Evolutionary conservation across 2,888 invertebrate species (phyloP).

Genomic region (Lepidocyrtoides sp.): DNA sequence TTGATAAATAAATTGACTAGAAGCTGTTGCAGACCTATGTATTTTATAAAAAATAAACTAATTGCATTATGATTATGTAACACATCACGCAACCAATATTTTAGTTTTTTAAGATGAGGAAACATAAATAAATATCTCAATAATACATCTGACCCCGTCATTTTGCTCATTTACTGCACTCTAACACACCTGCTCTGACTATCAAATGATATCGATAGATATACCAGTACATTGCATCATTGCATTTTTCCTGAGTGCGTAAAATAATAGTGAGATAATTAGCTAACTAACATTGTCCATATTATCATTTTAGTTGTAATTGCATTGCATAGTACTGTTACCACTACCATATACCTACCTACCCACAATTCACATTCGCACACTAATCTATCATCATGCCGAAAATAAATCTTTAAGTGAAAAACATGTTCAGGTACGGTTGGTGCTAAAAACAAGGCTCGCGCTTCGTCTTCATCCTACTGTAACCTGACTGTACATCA

Average conservation of each 20-base stretch:
- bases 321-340: no score
- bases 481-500: neutral
- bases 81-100: neutral
- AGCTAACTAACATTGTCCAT: no score
- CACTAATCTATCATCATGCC: neutral
- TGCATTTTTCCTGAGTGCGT: neutral
- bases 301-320: no score
- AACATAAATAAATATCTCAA: neutral
- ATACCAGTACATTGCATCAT: neutral
- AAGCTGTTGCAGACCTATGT: no score
- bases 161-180: neutral
- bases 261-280: neutral
- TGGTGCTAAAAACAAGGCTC: neutral
- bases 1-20: no score
- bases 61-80: conserved; percentile 17
- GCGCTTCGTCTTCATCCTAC: neutral
- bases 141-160: conserved; percentile 15
- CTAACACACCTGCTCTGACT: neutral
- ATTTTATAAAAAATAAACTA: no score
- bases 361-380: neutral
- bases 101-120: conserved; percentile 22
- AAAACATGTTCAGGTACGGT: neutral
- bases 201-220: neutral
- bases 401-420: neutral
- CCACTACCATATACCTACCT: neutral